A percentile compares a stretch with the other conserved stretches of the same genome.
Evolutionary conservation across 2,888 invertebrate species (phyloP).

Genomic region (Leptopilina myrica): DNA sequence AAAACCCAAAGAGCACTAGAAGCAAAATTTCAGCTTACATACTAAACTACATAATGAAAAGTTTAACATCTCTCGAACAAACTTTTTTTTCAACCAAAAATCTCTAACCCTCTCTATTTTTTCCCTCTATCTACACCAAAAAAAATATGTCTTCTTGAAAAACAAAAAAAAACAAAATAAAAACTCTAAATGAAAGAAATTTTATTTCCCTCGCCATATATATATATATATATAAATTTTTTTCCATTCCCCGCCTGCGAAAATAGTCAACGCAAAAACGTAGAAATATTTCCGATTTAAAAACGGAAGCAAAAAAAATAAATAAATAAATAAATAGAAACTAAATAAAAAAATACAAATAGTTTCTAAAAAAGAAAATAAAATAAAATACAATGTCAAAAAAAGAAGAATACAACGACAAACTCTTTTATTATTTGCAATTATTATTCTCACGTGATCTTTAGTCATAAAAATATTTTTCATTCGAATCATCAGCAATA

Average conservation of each 20-base stretch:
- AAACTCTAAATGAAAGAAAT: too few species aligned
- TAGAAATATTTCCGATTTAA: background rate
- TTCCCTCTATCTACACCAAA: too few species aligned
- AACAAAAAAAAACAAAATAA: too few species aligned
- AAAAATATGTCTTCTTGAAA: too few species aligned
- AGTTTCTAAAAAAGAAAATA: background rate
- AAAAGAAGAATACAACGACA: background rate
- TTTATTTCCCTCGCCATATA: too few species aligned
- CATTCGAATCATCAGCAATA: conserved; percentile 1
- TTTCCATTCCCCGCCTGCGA: too few species aligned
- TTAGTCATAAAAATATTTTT: conserved; percentile 26
- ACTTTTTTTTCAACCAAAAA: background rate
- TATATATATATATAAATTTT: too few species aligned
- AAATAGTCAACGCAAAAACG: too few species aligned
- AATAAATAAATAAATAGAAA: background rate
- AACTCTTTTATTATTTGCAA: background rate
- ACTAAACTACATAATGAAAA: background rate
- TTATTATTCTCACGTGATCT: conserved; percentile 9
- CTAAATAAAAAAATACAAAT: background rate
- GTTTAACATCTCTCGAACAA: background rate
- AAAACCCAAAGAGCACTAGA: too few species aligned
- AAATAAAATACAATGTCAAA: background rate
- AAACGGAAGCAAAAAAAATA: background rate
- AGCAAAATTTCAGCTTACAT: conserved; percentile 3
- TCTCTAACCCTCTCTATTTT: too few species aligned